phyloP scores from a whole-genome alignment of 1,140 invertebrate genomes.

The Zaprionus inermis region DNA sequence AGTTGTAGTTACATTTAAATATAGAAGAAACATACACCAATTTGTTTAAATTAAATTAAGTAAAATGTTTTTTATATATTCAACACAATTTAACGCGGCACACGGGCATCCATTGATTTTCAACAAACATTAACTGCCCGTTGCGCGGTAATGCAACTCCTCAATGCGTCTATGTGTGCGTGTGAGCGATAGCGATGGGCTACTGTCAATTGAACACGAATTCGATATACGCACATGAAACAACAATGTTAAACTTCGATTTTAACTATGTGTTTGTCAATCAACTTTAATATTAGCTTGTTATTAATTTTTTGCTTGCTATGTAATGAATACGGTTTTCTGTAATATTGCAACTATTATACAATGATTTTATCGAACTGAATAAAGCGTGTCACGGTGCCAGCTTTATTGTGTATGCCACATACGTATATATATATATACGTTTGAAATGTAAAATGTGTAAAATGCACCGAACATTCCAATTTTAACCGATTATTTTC shows the following conservation, averaged over 20 bases:
- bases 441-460: slow-evolving; percentile 23
- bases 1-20: slow-evolving; percentile 27
- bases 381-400: slow-evolving; percentile 17
- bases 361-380: not conserved
- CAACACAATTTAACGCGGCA: slow-evolving; percentile 15
- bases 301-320: not conserved
- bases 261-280: not conserved
- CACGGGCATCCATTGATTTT: slow-evolving; percentile 68
- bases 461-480: slow-evolving; percentile 22
- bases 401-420: slow-evolving; percentile 44
- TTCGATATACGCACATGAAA: not conserved
- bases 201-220: slow-evolving; percentile 1
- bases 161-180: slow-evolving; percentile 12
- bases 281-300: not conserved
- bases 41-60: slow-evolving; percentile 16
- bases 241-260: not conserved
- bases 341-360: not conserved
- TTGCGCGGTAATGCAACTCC: slow-evolving; percentile 67
- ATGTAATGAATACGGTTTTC: not conserved
- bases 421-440: slow-evolving; percentile 39
- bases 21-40: slow-evolving; percentile 30
- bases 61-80: slow-evolving; percentile 14
- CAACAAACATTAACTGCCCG: slow-evolving; percentile 50
- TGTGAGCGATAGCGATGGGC: slow-evolving; percentile 34
- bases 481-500: not conserved